phyloP scores from a whole-genome alignment of 2,113 vertebrate genomes.

The Recurvirostra avosetta region DNA sequence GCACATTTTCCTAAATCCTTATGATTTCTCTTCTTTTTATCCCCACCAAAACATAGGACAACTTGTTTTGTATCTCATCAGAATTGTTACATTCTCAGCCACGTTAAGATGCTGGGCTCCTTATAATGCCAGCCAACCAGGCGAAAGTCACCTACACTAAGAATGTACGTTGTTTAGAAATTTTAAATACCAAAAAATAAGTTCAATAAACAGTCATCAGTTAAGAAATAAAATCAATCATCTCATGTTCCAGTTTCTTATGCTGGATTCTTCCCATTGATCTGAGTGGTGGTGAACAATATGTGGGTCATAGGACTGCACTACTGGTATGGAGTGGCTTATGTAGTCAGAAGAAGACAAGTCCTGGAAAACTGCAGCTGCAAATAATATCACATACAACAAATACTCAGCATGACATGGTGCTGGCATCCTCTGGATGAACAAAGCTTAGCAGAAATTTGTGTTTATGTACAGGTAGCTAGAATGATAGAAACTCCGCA shows the following conservation, averaged over 20 bases:
- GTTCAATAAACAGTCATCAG: background rate
- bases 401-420: background rate
- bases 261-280: background rate
- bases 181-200: background rate
- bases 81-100: background rate
- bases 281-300: background rate
- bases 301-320: fast-evolving
- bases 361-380: background rate
- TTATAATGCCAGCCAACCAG: background rate
- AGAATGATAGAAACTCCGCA: background rate
- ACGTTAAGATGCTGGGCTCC: background rate
- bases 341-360: background rate
- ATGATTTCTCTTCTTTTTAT: background rate
- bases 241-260: background rate
- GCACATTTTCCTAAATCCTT: background rate
- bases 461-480: slow-evolving; percentile 13
- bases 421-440: background rate
- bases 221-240: background rate
- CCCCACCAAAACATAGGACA: background rate
- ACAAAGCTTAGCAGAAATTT: background rate
- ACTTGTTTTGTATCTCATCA: background rate
- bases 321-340: background rate
- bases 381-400: background rate
- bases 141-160: background rate
- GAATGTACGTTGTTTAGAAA: background rate